Base-by-base conservation (phyloP, 2,888 invertebrate species). In the Clusia tigrina region DNA sequence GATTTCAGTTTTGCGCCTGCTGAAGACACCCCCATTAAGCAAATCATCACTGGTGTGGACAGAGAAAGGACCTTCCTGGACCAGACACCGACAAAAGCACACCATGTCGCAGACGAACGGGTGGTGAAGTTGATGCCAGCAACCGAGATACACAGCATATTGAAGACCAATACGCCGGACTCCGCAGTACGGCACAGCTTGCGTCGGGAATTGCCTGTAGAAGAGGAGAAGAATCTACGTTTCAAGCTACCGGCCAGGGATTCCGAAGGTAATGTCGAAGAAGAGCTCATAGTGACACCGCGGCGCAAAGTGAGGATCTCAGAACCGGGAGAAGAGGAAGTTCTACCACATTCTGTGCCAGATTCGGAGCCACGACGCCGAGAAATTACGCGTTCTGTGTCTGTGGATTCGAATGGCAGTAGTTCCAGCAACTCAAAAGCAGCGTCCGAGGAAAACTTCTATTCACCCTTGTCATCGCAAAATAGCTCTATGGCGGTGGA, bases 391-490 rank as follows among this genome's bases (percentile, higher is more conserved):
- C 63, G 69, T 2, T 51, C 60, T 2, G 58, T 67, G 0, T 67
- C 71, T 0, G 69, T 59, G 12, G 62, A 69, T 17, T 67, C 65
- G 12, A 65, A 57, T 54, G 58, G 53, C 52, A 69, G 64, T 54
- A 48, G 42, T 3, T 48, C 23, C 20, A 63, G 52, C 53, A n/a
- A n/a, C n/a, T 64, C 32, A 22, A 62, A 22, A 26, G 57, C 52
- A 0, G 3, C 24, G 0, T 72, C 73, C 0, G 72, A 70, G 2
- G 73, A 73, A 1, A 67, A 71, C 54, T 77, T 73, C 51, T 46
- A 72, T 24, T 78, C 78, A 2, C 77, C 78, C 0, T 2, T 70
- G 42, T 64, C 69, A 2, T 72, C 75, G 1, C 67, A 69, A 38
- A 69, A 78, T 58, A 68, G 60, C 17, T 76, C 77, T 0, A 42